Conservation (phyloP, 2,797 vertebrate genomes). For the Glyptemys insculpta region DNA sequence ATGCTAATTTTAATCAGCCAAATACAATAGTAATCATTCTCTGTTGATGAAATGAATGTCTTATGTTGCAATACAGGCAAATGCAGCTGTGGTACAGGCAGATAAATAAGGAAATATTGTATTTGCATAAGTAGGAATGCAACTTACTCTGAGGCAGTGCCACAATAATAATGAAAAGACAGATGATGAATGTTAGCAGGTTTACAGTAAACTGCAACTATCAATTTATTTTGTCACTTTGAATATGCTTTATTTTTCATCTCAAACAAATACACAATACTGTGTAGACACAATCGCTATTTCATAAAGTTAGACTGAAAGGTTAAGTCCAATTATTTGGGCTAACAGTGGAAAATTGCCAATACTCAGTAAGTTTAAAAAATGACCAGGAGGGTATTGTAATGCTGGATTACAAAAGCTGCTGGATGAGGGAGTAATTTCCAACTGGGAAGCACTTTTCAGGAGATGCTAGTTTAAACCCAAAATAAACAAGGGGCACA, state of each 20-base stretch:
- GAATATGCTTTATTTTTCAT: not conserved
- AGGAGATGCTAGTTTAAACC: not conserved
- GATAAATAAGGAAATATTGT: conserved; percentile 31
- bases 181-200: not conserved
- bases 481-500: not conserved
- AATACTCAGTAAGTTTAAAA: not conserved
- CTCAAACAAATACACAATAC: not conserved
- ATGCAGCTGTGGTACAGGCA: not conserved
- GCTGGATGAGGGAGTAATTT: conserved; percentile 15
- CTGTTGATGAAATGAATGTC: not conserved
- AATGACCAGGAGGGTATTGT: not conserved
- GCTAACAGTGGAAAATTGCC: not conserved
- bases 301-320: not conserved
- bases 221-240: not conserved
- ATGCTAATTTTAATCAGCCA: not conserved
- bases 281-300: accelerated
- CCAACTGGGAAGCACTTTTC: not conserved
- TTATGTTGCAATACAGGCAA: not conserved
- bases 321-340: not conserved
- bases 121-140: conserved; percentile 7
- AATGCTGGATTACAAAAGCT: conserved; percentile 27
- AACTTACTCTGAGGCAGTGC: not conserved
- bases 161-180: not conserved
- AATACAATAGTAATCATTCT: not conserved
- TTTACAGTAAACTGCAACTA: not conserved